These are phyloP conservation scores for Brachionus angularis DNA, from an alignment of 1,140 invertebrate genomes.

Conservation along the genomic window DNA sequence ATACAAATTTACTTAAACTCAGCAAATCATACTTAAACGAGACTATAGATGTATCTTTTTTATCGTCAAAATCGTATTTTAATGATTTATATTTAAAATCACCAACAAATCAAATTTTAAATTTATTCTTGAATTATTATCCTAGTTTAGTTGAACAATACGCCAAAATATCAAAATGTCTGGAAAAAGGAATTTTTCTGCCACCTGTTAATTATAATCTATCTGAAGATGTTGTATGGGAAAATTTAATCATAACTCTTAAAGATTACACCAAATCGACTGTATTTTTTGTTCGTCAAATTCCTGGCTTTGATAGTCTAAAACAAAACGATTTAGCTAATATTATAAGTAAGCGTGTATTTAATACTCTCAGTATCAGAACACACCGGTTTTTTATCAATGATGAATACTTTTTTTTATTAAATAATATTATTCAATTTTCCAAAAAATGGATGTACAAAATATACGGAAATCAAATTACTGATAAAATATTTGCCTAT, in stretches of 20 bases:
- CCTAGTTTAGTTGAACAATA: background rate
- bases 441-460: background rate
- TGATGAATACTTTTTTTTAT: background rate
- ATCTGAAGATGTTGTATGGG: too few species aligned
- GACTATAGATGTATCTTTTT: too few species aligned
- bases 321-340: background rate
- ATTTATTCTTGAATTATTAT: background rate
- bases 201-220: too few species aligned
- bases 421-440: background rate
- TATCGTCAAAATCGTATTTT: background rate
- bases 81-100: too few species aligned
- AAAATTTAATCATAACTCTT: background rate
- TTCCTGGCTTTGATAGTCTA: background rate
- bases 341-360: background rate
- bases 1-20: too few species aligned
- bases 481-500: background rate
- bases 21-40: too few species aligned
- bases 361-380: background rate
- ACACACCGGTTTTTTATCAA: background rate
- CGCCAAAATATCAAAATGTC: background rate
- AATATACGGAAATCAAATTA: background rate
- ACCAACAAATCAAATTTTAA: too few species aligned
- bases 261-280: background rate
- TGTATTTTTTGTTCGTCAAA: background rate
- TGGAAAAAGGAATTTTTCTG: too few species aligned